Evolutionary conservation across 1,140 invertebrate genomes (phyloP), one percentile per base, ranked within the genome.

Genomic region (Nymphalis io): DNA sequence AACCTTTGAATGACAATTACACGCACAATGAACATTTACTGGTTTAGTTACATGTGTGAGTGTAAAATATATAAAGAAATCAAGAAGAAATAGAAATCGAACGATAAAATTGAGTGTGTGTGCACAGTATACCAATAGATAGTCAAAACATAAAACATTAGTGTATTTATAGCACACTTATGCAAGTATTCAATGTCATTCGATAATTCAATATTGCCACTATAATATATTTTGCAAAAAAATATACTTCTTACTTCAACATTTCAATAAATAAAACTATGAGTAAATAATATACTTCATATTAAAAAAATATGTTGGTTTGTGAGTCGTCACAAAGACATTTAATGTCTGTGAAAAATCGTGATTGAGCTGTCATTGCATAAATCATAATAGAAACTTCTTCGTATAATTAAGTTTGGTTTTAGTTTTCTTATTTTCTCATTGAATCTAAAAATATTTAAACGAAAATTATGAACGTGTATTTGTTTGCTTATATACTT

Each of bases 1-100:
- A 71, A 75, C 57, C 69, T 75, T 74, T 80, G 82, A 87, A 86
- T 86, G 85, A 86, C 86, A 87, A 84, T 51, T 84, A 85, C 78
- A 70, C 72, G 64, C 67, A 76, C 61, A 72, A 64, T 74, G 72
- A 75, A 77, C 80, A 63, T 70, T 74, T 74, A 82, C 78, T 81
- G 74, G 71, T 79, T 78, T 73, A 68, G 70, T 75, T 79, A 72
- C 63, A 72, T 76, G 75, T 78, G 79, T 87, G 71, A 59, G 78
- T 80, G 38, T 64, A 20, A 55, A 23, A 64, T 57, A 64, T 15
- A 63, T 53, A 64, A 64, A 55, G 62, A 64, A 64, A 64, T 57
- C 38, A 55, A 55, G 20, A 57, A 51, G 48, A 64, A 23, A 55
- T 59, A 59, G 39, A 66, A 64, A 70, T 64, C 58, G 69, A 71